These are phyloP conservation scores for Gambusia holbrooki DNA, from an alignment of 2,113 vertebrate genomes.

Conservation along the genomic window DNA sequence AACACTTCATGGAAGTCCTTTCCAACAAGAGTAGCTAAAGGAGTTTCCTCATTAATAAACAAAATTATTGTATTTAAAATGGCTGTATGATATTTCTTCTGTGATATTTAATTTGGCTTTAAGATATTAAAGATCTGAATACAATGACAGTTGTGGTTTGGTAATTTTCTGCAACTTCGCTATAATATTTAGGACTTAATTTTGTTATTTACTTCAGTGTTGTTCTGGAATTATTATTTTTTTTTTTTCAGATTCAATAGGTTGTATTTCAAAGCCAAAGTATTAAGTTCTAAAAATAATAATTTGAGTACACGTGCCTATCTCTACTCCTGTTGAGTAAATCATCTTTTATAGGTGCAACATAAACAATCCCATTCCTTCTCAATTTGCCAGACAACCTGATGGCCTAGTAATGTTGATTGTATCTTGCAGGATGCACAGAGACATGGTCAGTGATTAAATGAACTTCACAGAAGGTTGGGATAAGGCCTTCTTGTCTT, in stretches of 20 bases:
- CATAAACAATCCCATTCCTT: slow-evolving; percentile 25
- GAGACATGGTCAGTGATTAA: slow-evolving; percentile 71
- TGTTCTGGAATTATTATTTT: too few species aligned
- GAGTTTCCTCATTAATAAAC: too few species aligned
- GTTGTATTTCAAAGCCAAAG: background rate
- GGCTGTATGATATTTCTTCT: too few species aligned
- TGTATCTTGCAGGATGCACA: slow-evolving; percentile 65
- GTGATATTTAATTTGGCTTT: too few species aligned
- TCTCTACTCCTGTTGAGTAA: background rate
- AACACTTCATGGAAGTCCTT: too few species aligned
- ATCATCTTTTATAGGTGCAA: background rate
- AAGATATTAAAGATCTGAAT: too few species aligned
- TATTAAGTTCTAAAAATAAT: background rate
- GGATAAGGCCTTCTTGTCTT: slow-evolving; percentile 50
- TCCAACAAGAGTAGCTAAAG: too few species aligned
- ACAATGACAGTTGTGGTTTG: too few species aligned
- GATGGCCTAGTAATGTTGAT: slow-evolving; percentile 53
- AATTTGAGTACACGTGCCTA: background rate
- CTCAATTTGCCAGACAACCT: slow-evolving; percentile 29
- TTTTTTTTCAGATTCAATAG: background rate
- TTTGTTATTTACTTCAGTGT: too few species aligned
- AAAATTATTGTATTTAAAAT: too few species aligned
- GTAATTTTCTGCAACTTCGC: too few species aligned
- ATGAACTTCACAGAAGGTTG: slow-evolving; percentile 50
- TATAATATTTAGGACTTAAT: too few species aligned